These are phyloP conservation scores for Atopsyche davidsoni DNA, from an alignment of 1,140 invertebrate genomes.

Conservation along the genomic window DNA sequence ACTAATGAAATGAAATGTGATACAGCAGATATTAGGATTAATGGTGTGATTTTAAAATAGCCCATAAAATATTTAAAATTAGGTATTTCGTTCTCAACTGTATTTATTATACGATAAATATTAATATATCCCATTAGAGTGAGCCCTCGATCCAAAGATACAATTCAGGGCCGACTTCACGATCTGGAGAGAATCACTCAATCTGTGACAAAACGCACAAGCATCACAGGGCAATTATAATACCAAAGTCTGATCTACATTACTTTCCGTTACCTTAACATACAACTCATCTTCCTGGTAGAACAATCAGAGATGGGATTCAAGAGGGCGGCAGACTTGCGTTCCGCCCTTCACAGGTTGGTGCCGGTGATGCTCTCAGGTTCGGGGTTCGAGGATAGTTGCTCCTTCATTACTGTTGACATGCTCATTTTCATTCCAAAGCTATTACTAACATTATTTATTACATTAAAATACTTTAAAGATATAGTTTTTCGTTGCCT, in stretches of 20 bases:
- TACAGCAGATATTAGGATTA: constrained; percentile 29
- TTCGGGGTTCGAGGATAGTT: background rate
- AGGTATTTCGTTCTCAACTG: constrained; percentile 9
- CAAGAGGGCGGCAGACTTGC: too few relatives aligned
- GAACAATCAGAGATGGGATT: too few relatives aligned
- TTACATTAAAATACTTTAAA: constrained; percentile 27
- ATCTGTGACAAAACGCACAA: too few relatives aligned
- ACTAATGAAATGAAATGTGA: constrained; percentile 31
- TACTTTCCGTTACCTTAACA: too few relatives aligned
- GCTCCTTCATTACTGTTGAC: constrained; percentile 10
- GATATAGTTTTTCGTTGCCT: constrained; percentile 31
- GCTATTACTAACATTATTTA: constrained; percentile 26
- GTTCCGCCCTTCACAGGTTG: too few relatives aligned
- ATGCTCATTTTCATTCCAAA: constrained; percentile 32
- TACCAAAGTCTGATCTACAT: too few relatives aligned
- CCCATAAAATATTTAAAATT: constrained; percentile 23
- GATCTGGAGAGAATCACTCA: too few relatives aligned
- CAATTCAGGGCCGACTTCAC: background rate
- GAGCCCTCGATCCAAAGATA: background rate
- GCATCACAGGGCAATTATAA: too few relatives aligned
- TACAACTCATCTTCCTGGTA: too few relatives aligned
- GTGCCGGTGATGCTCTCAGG: too few relatives aligned
- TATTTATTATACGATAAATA: background rate
- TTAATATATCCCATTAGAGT: background rate
- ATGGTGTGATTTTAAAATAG: constrained; percentile 30